Evolutionary conservation across 2,888 invertebrate species (phyloP).

Genomic region (Linnaemya tessellans): DNA sequence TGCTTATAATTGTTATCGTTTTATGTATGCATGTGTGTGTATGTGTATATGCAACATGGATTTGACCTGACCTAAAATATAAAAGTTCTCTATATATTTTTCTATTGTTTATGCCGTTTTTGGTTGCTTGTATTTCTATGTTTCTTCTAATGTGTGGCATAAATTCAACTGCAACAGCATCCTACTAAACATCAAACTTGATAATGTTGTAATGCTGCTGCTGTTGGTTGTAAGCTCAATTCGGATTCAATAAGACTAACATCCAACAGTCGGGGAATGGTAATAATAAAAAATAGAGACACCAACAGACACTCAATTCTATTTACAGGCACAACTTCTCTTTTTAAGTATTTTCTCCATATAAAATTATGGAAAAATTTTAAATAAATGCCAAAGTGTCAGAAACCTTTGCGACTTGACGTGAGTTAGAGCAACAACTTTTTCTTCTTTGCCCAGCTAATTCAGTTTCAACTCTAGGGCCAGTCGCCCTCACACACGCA

Average conservation of each 20-base stretch:
- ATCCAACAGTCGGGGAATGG: not conserved
- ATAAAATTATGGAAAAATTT: not conserved
- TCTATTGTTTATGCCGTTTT: slow-evolving; percentile 17
- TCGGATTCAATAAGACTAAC: not conserved
- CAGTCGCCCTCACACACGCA: no score
- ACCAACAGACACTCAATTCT: not conserved
- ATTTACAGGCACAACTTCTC: not conserved
- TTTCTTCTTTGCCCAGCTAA: no score
- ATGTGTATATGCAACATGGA: slow-evolving; percentile 77
- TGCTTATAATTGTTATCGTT: slow-evolving; percentile 37
- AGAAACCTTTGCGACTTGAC: no score
- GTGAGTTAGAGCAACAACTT: no score
- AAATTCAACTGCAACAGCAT: slow-evolving; percentile 74
- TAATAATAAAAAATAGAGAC: slow-evolving; percentile 1
- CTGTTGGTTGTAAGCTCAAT: not conserved
- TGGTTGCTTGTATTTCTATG: slow-evolving; percentile 11
- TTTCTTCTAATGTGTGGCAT: slow-evolving; percentile 73
- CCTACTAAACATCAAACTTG: slow-evolving; percentile 33
- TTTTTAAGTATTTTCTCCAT: not conserved
- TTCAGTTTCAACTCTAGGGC: no score
- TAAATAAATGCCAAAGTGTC: no score
- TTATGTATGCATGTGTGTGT: slow-evolving; percentile 59
- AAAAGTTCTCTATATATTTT: slow-evolving; percentile 76
- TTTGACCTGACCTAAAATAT: slow-evolving; percentile 83
- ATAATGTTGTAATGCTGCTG: slow-evolving; percentile 23